Percentiles rank a stretch among this genome's conserved stretches.
Evolutionary conservation across 2,888 invertebrate species (phyloP).

Genomic region (Calephelis perditalis): DNA sequence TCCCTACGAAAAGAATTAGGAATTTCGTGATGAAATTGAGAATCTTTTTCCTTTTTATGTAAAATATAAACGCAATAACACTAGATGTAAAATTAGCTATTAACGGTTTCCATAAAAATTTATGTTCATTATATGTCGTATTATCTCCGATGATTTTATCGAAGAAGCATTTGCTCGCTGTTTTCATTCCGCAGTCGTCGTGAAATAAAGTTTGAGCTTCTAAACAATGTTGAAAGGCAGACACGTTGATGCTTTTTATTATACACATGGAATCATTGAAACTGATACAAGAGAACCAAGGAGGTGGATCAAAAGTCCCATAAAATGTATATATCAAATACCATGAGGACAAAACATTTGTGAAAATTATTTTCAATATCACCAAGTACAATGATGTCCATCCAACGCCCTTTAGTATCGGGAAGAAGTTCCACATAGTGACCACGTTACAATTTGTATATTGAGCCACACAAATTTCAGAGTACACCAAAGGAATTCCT

Average conservation of each 20-base stretch:
- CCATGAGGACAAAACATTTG: slow-evolving; percentile 52
- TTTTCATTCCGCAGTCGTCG: slow-evolving; percentile 61
- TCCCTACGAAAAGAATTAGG: slow-evolving; percentile 39
- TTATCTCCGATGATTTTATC: slow-evolving; percentile 53
- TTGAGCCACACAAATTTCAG: slow-evolving; percentile 62
- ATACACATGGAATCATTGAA: slow-evolving; percentile 51
- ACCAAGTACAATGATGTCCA: slow-evolving; percentile 49
- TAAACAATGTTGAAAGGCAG: slow-evolving; percentile 61
- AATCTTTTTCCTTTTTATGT: slow-evolving; percentile 48
- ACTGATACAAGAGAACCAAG: slow-evolving; percentile 59
- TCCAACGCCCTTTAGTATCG: slow-evolving; percentile 53
- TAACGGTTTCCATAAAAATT: slow-evolving; percentile 49
- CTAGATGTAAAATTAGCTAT: slow-evolving; percentile 38
- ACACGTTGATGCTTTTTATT: slow-evolving; percentile 58
- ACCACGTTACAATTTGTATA: slow-evolving; percentile 56
- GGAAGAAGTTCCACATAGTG: slow-evolving; percentile 60
- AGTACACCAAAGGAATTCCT: slow-evolving; percentile 61
- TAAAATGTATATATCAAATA: slow-evolving; percentile 56
- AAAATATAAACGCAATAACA: slow-evolving; percentile 44
- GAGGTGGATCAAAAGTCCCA: slow-evolving; percentile 50
- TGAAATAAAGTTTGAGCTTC: slow-evolving; percentile 52
- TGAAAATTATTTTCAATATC: slow-evolving; percentile 47
- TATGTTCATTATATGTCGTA: slow-evolving; percentile 38
- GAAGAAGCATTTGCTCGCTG: slow-evolving; percentile 58
- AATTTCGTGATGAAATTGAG: slow-evolving; percentile 44